A percentile compares a stretch with the other conserved stretches of the same genome.
Evolutionary conservation across 2,888 invertebrate genomes (phyloP).

Genomic region (Trissolcus brochymenae): DNA sequence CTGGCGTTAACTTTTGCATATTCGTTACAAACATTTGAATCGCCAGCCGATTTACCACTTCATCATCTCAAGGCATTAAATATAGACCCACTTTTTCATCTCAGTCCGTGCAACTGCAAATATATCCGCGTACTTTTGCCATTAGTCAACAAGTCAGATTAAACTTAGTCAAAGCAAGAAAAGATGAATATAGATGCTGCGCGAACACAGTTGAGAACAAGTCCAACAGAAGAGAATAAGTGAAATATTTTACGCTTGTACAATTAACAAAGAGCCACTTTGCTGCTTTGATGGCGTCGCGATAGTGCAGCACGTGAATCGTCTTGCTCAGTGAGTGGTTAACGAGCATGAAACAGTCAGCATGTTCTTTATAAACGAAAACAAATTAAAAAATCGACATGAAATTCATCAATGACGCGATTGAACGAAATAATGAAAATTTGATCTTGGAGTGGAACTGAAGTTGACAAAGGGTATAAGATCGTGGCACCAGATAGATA

Average conservation of each 20-base stretch:
- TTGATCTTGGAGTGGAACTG: neutral
- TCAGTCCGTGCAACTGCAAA: conserved; percentile 11
- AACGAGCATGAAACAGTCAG: conserved; percentile 46
- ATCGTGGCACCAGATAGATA: conserved; percentile 28
- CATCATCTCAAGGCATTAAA: conserved; percentile 37
- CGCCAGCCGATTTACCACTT: conserved; percentile 31
- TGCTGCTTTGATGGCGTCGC: conserved; percentile 37
- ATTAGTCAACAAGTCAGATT: too few relatives aligned
- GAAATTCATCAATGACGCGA: neutral
- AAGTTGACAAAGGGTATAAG: conserved; percentile 13
- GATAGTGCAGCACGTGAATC: conserved; percentile 44
- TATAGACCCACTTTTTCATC: conserved; percentile 21
- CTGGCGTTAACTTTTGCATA: conserved; percentile 23
- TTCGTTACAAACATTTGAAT: conserved; percentile 21
- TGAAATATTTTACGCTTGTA: conserved; percentile 1
- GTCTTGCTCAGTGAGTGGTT: conserved; percentile 36
- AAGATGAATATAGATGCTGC: conserved; percentile 3
- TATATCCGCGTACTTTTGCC: too few relatives aligned
- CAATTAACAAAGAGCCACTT: conserved; percentile 27
- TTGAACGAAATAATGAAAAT: conserved; percentile 13
- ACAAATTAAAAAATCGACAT: neutral
- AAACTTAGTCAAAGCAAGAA: neutral
- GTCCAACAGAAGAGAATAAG: neutral
- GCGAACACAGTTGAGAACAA: too few relatives aligned
- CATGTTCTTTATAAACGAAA: neutral